A percentile compares a stretch with the other conserved stretches of the same genome.
These are phyloP conservation scores for Indicator maculatus DNA, from an alignment of 2,113 vertebrate species.

Conservation along the genomic window DNA sequence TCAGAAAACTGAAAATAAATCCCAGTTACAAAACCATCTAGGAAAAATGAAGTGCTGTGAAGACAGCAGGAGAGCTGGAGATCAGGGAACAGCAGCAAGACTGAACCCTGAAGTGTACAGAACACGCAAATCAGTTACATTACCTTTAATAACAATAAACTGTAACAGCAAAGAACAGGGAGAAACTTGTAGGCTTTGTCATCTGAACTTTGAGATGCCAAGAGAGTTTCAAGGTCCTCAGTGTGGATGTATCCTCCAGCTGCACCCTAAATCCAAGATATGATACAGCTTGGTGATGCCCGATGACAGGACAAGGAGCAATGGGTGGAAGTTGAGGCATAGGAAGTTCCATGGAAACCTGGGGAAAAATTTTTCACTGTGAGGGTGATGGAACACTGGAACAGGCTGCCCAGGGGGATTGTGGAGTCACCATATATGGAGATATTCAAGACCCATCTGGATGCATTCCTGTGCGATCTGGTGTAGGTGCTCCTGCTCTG, in stretches of 20 bases:
- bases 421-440: too few relatives aligned
- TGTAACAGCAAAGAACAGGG: background rate
- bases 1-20: constrained; percentile 3
- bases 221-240: background rate
- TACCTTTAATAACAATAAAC: background rate
- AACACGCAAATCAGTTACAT: background rate
- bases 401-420: too few relatives aligned
- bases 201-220: background rate
- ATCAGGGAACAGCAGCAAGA: background rate
- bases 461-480: too few relatives aligned
- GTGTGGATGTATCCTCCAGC: background rate
- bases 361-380: too few relatives aligned
- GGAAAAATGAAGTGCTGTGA: background rate
- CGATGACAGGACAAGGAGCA: too few relatives aligned
- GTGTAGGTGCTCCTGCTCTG: too few relatives aligned
- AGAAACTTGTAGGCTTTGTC: background rate
- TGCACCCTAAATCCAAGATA: background rate
- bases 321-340: too few relatives aligned
- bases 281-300: too few relatives aligned
- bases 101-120: background rate
- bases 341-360: too few relatives aligned
- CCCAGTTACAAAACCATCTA: background rate
- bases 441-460: too few relatives aligned
- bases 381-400: too few relatives aligned
- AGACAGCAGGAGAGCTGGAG: background rate